Conservation (phyloP, 2,113 vertebrate genomes). For the Otocyon megalotis region DNA sequence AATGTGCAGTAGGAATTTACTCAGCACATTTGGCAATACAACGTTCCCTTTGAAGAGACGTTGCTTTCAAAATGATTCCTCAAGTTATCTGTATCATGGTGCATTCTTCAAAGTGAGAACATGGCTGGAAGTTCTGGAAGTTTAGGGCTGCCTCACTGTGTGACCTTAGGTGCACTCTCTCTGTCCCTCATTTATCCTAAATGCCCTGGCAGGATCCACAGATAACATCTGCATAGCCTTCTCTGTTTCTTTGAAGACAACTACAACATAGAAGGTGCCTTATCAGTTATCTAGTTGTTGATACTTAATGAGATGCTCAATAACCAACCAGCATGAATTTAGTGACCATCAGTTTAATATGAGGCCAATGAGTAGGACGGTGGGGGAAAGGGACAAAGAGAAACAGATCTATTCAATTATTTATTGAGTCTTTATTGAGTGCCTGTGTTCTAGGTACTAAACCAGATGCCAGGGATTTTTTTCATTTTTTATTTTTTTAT, state of each 20-base stretch:
- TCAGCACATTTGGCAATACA: constrained; percentile 27
- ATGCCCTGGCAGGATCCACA: neutral
- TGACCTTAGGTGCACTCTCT: neutral
- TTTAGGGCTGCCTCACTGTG: neutral
- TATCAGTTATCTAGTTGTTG: neutral
- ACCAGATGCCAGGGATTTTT: neutral
- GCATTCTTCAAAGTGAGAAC: neutral
- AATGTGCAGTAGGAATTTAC: constrained; percentile 59
- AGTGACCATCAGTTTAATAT: neutral
- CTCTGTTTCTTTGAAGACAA: constrained; percentile 39
- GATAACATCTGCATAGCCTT: neutral
- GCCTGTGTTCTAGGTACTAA: neutral
- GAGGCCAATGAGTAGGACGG: neutral
- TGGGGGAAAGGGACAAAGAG: neutral
- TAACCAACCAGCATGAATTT: neutral
- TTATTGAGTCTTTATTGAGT: neutral
- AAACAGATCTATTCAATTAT: neutral
- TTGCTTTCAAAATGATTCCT: constrained; percentile 36
- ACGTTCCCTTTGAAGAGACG: constrained; percentile 45
- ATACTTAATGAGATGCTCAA: neutral
- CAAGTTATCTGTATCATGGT: neutral
- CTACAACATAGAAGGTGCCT: neutral
- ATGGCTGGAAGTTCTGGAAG: neutral
- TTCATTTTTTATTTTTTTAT: constrained; percentile 9
- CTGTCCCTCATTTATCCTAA: constrained; percentile 48